Evolutionary conservation across 2,888 invertebrate species (phyloP), one percentile per base, ranked within the genome.

Genomic region (Eupithecia exiguata): DNA sequence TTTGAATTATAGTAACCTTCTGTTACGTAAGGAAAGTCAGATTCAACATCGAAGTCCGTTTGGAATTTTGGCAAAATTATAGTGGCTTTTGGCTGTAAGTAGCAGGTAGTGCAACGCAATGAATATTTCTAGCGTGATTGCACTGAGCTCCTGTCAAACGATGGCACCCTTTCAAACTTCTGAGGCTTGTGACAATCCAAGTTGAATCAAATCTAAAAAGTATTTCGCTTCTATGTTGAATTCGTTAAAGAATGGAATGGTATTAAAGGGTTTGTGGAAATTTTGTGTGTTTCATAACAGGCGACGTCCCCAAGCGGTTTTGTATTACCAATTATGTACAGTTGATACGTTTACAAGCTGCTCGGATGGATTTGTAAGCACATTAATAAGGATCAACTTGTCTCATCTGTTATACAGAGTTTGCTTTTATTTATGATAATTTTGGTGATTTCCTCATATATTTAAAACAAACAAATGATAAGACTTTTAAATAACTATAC

Each of bases 251-350:
- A n/a, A n/a, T n/a, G 36, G 36, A n/a, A 38, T 65, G 18, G 63
- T 38, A 65, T 93, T 94, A 94, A 94, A 93, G 94, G 94, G 93
- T 93, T 94, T 91, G 90, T 75, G 89, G 91, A 89, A 89, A 93
- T 93, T 93, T 93, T 92, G 93, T 93, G 89, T 89, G 89, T 91
- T 86, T 90, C 90, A 91, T 91, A 92, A 90, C 92, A 84, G 84
- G 82, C 82, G 76, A 75, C 83, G 83, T 88, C 91, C 89, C 91
- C 83, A 82, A 87, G 89, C 88, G 90, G 94, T 93, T 91, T 94
- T 89, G 90, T 91, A 90, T 94, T 94, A 93, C 94, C 94, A 94
- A 94, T 94, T 94, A 94, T 86, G 87, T 89, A 91, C 89, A 88
- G 89, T 91, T 90, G 87, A 88, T 90, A 87, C 86, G 82, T 88